phyloP scores from a whole-genome alignment of 2,797 vertebrate species.

The Semotilus atromaculatus region DNA sequence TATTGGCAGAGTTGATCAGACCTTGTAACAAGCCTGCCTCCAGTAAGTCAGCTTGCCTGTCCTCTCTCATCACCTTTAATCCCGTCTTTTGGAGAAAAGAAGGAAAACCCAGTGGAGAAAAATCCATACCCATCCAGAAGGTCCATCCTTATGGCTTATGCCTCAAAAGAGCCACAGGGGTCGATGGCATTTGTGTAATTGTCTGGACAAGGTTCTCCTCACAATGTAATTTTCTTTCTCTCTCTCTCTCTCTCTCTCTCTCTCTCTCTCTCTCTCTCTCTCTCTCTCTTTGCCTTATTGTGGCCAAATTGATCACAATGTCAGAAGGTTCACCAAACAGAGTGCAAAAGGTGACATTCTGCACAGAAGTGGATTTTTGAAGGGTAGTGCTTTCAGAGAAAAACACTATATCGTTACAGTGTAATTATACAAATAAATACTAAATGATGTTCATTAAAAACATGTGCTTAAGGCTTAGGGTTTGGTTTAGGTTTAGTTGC shows the following conservation, averaged over 20 bases:
- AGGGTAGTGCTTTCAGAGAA: not conserved
- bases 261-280: not conserved
- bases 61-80: slow-evolving; percentile 51
- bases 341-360: not conserved
- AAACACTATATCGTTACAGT: not conserved
- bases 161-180: slow-evolving; percentile 35
- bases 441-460: no score
- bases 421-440: no score
- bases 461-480: no score
- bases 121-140: slow-evolving; percentile 55
- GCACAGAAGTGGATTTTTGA: slow-evolving; percentile 9
- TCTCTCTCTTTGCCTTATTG: not conserved
- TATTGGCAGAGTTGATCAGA: slow-evolving; percentile 53
- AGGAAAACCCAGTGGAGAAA: slow-evolving; percentile 44
- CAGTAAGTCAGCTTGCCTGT: slow-evolving; percentile 43
- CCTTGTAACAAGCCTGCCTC: slow-evolving; percentile 46
- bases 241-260: not conserved
- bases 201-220: slow-evolving; percentile 38
- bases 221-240: slow-evolving; percentile 47
- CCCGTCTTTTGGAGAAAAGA: slow-evolving; percentile 41
- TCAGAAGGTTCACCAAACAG: slow-evolving; percentile 36
- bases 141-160: slow-evolving; percentile 43
- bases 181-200: slow-evolving; percentile 58
- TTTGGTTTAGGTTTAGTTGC: no score
- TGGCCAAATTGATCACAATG: slow-evolving; percentile 49